Evolutionary conservation across 2,888 invertebrate genomes (phyloP), one percentile per base, ranked within the genome.

Genomic region (Melinaea menophilus): DNA sequence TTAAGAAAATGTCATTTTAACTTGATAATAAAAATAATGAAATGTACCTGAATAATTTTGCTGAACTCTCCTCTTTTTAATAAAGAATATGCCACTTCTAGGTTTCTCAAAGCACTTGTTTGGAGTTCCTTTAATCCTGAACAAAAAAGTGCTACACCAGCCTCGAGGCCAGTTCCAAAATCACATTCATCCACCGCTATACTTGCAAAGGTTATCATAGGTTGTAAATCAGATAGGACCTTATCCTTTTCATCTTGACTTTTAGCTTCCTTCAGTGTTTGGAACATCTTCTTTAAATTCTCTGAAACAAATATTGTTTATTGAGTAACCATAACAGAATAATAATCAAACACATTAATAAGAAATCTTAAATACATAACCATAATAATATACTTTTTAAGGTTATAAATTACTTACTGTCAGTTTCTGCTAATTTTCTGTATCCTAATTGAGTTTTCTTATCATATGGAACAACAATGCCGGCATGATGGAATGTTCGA

Each of bases 141-240:
- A 67, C 94, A 94, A 79, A 98, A 96, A 57, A 99, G 85, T 81
- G 96, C 94, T 71, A 97, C 93, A 0, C 97, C 98, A 47, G 96
- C 89, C 82, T 99, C 98, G 2, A 99, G 83, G 0, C 97, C 95
- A 61, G 97, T 97, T 0, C 98, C 99, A 85, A 97, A 98, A 82
- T 99, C 98, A 78, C 96, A 95, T 82, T 99, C 99, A 78, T 99
- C 99, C 63, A 96, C 94, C 0, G 98, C 99, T 80, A 97, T 97
- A 80, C 94, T 95, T 5, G 97, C 95, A 62, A 94, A 94, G 3
- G 95, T 97, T 66, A 97, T 93, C 2, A 97, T 88, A 63, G 96
- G 95, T 74, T 97, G 96, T 3, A 98, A 79, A 37, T 94, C 93
- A 33, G 94, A 93, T 65, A 95, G 88, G 41, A 93, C 85, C 58